phyloP scores from a whole-genome alignment of 2,888 invertebrate genomes.

The Punctoribates punctum region DNA sequence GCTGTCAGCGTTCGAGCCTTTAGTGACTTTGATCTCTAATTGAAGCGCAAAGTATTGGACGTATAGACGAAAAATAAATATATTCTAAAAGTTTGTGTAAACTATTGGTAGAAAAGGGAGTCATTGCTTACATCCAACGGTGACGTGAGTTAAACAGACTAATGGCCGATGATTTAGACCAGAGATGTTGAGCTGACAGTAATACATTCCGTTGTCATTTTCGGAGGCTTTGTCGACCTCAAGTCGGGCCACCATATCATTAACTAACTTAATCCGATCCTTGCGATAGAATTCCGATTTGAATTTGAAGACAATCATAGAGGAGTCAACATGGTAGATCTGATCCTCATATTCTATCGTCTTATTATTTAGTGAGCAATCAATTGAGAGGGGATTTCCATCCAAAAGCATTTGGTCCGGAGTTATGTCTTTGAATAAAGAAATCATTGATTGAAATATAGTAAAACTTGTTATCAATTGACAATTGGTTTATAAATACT shows the following conservation, averaged over 20 bases:
- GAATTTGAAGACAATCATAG: conserved; percentile 11
- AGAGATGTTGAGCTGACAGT: conserved; percentile 41
- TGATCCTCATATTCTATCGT: not conserved
- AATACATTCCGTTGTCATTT: conserved; percentile 43
- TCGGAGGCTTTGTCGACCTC: conserved; percentile 39
- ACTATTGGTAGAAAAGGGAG: not conserved
- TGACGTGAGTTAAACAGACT: conserved; percentile 43
- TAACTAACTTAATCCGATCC: conserved; percentile 23
- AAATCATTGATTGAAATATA: not conserved
- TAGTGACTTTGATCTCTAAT: no score
- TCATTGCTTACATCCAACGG: conserved; percentile 46
- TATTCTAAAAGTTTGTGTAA: not conserved
- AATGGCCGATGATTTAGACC: conserved; percentile 24
- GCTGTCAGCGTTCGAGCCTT: no score
- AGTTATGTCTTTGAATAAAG: not conserved
- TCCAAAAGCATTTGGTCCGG: conserved; percentile 7
- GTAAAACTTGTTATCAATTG: not conserved
- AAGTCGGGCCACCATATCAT: conserved; percentile 40
- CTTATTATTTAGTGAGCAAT: conserved; percentile 16
- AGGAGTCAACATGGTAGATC: conserved; percentile 4
- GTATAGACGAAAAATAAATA: not conserved
- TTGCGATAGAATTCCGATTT: not conserved
- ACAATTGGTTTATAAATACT: not conserved
- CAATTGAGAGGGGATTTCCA: not conserved
- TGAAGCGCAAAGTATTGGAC: no score